Evolutionary conservation across 2,113 vertebrate genomes (phyloP).

Genomic region (Myrmophylax atrothorax): DNA sequence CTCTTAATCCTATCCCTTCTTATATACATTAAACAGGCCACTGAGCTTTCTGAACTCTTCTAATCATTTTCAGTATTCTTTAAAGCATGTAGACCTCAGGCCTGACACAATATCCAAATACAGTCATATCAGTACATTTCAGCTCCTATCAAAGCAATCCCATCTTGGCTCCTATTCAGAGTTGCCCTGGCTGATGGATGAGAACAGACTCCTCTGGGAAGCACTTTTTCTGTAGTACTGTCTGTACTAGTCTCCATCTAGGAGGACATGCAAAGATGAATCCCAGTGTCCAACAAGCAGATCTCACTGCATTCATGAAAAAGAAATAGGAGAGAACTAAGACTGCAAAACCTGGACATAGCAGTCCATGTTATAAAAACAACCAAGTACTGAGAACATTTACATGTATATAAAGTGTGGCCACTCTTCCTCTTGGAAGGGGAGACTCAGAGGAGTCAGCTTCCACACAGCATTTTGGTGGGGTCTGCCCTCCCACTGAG

Average conservation of each 20-base stretch:
- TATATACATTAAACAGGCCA: background rate
- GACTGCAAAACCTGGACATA: background rate
- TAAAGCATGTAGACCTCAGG: background rate
- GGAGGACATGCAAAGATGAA: background rate
- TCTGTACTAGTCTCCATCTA: background rate
- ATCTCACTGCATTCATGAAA: background rate
- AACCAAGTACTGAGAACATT: background rate
- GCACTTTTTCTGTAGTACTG: background rate
- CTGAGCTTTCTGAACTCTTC: background rate
- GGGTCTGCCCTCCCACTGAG: background rate
- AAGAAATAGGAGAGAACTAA: background rate
- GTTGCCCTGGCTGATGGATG: background rate
- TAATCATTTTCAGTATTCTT: background rate
- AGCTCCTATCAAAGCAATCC: background rate
- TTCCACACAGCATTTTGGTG: background rate
- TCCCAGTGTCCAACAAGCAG: background rate
- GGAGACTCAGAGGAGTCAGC: background rate
- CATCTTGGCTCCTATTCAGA: background rate
- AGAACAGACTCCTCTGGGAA: background rate
- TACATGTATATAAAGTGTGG: background rate
- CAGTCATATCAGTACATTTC: background rate
- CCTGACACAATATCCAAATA: background rate
- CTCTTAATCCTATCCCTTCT: background rate
- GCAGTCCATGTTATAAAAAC: background rate
- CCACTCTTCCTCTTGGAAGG: background rate